Percentiles rank a stretch among this genome's conserved stretches.
These are phyloP conservation scores for Pyrochroa serraticornis DNA, from an alignment of 2,888 invertebrate species.

Conservation along the genomic window DNA sequence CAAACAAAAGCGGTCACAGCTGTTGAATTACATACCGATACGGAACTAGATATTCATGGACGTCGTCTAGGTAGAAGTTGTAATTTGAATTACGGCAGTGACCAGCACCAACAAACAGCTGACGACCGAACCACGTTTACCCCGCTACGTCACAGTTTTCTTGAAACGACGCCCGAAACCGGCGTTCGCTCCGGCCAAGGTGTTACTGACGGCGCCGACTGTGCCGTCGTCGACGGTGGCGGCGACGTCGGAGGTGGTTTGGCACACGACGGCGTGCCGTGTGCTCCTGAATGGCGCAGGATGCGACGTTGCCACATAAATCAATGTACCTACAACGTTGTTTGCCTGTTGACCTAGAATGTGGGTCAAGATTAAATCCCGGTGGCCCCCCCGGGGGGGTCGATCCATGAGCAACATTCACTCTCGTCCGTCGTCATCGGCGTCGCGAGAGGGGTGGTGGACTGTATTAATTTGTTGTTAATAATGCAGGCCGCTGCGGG, in stretches of 20 bases:
- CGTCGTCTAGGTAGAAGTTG: background rate
- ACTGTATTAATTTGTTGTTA: too few relatives aligned
- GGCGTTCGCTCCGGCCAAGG: conserved; percentile 4
- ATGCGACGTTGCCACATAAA: conserved; percentile 33
- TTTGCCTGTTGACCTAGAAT: conserved; percentile 36
- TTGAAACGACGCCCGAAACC: background rate
- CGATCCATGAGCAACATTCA: conserved; percentile 2
- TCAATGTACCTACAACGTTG: conserved; percentile 24
- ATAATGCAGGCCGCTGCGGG: too few relatives aligned
- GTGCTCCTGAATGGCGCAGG: conserved; percentile 31
- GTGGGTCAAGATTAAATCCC: conserved; percentile 45
- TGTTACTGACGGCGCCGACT: conserved; percentile 16
- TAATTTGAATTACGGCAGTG: background rate
- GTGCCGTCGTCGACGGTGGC: conserved; percentile 6
- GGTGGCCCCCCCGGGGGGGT: conserved; percentile 32
- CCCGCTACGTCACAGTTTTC: conserved; percentile 2
- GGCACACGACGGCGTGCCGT: conserved; percentile 5
- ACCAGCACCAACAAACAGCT: background rate
- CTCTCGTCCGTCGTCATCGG: background rate
- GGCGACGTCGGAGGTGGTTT: conserved; percentile 12
- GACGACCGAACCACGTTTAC: conserved; percentile 4
- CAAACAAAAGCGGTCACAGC: too few relatives aligned
- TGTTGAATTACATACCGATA: too few relatives aligned
- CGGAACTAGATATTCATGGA: background rate
- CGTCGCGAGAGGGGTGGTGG: too few relatives aligned